Conservation (phyloP, 2,113 vertebrate genomes). For the Gavialis gangeticus region DNA sequence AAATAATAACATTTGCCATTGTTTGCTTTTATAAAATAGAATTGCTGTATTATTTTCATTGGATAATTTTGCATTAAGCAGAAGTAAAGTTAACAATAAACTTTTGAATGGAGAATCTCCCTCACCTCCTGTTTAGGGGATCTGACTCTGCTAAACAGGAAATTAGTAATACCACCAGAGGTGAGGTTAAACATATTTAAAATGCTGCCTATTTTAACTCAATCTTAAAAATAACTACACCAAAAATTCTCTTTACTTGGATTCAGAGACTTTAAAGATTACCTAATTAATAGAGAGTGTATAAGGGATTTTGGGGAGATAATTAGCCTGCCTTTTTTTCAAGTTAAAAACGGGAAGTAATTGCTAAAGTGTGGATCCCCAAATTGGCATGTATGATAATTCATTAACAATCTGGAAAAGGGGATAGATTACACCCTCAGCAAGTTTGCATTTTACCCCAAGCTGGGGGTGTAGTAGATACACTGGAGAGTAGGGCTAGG, state of each 20-base stretch:
- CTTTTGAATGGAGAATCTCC: neutral
- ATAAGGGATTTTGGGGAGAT: neutral
- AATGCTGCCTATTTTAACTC: neutral
- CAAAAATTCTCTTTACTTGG: neutral
- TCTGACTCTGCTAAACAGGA: conserved; percentile 8
- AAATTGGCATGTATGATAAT: neutral
- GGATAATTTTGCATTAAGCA: neutral
- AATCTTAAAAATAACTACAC: neutral
- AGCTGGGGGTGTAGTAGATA: too few species aligned
- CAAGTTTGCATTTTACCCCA: too few species aligned
- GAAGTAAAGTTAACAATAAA: neutral
- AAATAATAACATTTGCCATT: neutral
- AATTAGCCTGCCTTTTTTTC: neutral
- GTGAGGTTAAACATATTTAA: fast-evolving
- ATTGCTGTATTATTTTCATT: neutral
- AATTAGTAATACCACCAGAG: neutral
- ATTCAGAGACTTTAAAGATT: neutral
- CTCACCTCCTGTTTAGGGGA: neutral
- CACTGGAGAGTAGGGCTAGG: too few species aligned
- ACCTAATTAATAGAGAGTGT: neutral
- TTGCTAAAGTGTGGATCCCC: neutral
- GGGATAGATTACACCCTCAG: neutral
- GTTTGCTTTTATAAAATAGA: neutral
- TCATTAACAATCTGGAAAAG: neutral
- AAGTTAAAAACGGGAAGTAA: neutral